phyloP scores from a whole-genome alignment of 2,797 vertebrate genomes.

The Echeneis naucrates region DNA sequence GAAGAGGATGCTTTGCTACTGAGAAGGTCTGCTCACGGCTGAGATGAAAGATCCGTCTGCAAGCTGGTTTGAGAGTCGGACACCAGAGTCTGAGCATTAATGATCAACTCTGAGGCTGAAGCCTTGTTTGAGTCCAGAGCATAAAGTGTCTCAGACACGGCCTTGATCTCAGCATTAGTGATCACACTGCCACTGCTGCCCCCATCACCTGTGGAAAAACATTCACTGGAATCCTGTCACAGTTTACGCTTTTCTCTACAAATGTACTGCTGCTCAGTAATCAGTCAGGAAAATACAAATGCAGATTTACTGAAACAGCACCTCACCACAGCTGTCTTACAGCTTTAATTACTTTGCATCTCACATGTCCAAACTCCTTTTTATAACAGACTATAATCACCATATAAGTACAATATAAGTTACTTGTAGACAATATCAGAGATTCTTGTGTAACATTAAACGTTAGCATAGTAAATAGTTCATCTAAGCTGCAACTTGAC shows the following conservation, averaged over 20 bases:
- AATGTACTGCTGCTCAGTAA: too few relatives aligned
- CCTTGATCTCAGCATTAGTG: conserved; percentile 81
- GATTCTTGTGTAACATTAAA: background rate
- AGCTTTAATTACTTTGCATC: background rate
- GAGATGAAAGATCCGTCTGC: conserved; percentile 73
- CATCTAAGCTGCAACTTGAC: background rate
- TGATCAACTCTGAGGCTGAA: conserved; percentile 72
- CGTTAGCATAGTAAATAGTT: background rate
- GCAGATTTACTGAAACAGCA: background rate
- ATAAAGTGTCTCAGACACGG: conserved; percentile 82
- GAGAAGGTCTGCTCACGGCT: conserved; percentile 71
- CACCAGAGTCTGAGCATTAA: conserved; percentile 82
- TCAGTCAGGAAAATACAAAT: too few relatives aligned
- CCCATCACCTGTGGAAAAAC: conserved; percentile 35
- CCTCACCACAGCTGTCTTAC: background rate
- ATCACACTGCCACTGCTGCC: conserved; percentile 40
- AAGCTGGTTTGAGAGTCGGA: conserved; percentile 68
- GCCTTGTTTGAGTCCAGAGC: conserved; percentile 85
- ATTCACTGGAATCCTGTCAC: background rate
- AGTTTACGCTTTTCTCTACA: background rate
- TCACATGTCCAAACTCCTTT: background rate
- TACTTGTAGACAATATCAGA: background rate
- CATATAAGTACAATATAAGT: background rate
- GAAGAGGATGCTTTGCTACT: background rate
- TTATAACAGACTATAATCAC: background rate